Base-by-base conservation (phyloP, 2,888 invertebrate genomes). In the Ormyrus nitidulus region DNA sequence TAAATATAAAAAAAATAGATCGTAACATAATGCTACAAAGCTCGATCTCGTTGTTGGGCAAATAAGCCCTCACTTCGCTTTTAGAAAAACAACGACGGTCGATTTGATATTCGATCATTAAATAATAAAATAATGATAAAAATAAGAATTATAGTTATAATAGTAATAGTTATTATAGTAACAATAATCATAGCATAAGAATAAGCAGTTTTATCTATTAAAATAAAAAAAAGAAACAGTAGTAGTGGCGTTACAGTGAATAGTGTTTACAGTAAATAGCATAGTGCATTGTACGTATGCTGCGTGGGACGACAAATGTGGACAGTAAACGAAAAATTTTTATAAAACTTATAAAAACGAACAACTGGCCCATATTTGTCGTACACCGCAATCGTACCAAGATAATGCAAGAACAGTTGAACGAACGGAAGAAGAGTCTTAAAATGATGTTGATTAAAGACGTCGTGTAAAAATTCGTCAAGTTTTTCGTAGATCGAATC, bases 71-170 rank as follows among this genome's bases (percentile, higher is more conserved):
- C 49, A 34, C 56, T 59, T 71, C 19, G 49, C 59, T 76, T 54
- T 9, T 69, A 69, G 46, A 46, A 51, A 69, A 79, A 69, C 19
- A 64, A 79, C 62, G 66, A 49, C 53, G 48, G 70, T 34, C 65
- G 64, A 49, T 68, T 69, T 19, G 51, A 19, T 74, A 10, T 66
- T 66, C 53, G 6, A 61, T 68, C 13, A 59, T 73, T 46, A 70
- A 76, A 66, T 61, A 58, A 49, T 71, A 77, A 76, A 77, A 66
- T 76, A 68, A 80, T 58, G 10, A 68, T 76, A 76, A 69, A 79
- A 84, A 78, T 82, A 82, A 82, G 83, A 82, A 80, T 73, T 78
- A 75, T 59, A 76, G 69, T 74, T 79, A 51, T 54, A 80, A 76
- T 73, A 82, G 70, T 82, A 69, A 69, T 83, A 81, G 68, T 78